Evolutionary conservation across 2,113 vertebrate species (phyloP).

Genomic region (Platycercus adscitus): DNA sequence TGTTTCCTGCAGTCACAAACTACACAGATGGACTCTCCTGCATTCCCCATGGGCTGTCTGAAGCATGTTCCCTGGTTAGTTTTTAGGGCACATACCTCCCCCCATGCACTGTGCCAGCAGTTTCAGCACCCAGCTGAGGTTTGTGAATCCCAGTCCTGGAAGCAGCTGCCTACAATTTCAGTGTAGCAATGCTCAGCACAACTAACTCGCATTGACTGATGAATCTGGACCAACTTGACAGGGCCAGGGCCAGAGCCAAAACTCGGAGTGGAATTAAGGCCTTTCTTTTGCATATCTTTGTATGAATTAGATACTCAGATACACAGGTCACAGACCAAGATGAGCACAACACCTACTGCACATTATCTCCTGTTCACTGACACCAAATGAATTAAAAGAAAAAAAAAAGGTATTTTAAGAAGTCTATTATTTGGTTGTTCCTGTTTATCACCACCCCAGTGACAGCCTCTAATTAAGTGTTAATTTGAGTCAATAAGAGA

Average conservation of each 20-base stretch:
- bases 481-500: not conserved
- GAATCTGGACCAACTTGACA: not conserved
- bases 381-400: not conserved
- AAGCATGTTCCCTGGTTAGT: not conserved
- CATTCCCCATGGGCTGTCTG: not conserved
- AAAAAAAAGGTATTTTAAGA: not conserved
- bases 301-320: not conserved
- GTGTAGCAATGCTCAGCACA: not conserved
- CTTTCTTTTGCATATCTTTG: not conserved
- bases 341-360: not conserved
- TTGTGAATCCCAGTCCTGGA: not conserved
- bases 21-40: fast-evolving
- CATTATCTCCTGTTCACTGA: not conserved
- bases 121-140: not conserved
- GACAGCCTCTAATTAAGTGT: not conserved
- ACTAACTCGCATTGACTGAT: not conserved
- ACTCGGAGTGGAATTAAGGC: not conserved
- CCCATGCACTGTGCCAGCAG: no score
- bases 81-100: not conserved
- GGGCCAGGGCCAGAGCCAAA: not conserved
- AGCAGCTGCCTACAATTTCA: not conserved
- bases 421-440: not conserved
- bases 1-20: not conserved
- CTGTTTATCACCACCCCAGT: not conserved
- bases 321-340: not conserved